Base-by-base conservation (phyloP, 1,140 invertebrate genomes). In the Leptonema lineaticorne region DNA sequence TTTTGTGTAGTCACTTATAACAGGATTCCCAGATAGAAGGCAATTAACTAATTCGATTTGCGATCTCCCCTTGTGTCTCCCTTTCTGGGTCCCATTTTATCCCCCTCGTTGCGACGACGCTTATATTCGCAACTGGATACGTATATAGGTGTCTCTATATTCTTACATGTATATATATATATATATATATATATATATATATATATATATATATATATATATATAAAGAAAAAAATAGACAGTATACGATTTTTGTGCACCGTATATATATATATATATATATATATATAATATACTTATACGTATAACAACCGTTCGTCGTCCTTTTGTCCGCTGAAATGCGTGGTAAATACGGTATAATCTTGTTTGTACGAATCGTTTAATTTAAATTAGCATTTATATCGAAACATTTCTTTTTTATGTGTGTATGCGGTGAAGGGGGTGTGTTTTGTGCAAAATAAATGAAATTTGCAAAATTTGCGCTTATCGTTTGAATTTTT, bases 11-110 rank as follows among this genome's bases (percentile, higher is more conserved):
- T 66, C 58, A 68, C 67, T 68, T 68, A 68, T 68, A 68, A 68
- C 67, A 63, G 67, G 67, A 68, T 68, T 63, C 57, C 57, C 50
- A 68, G 67, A 68, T 67, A 60, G 69, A 67, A 68, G 65, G 65
- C 69, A 71, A 71, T 71, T 71, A 71, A 62, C 69, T 71, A 71
- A 71, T 71, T 71, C 67, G 69, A 71, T 71, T 71, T 71, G 60
- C 41, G 62, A 64, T 64, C 50, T 56, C 63, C 69, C 69, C 69
- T 45, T 50, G 56, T 63, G 22, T 37, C 56, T 56, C 68, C 59
- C 59, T 27, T 62, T 33, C 59, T 62, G 59, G n/a, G 59, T 33
- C 59, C 59, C 24, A 45, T 62, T 45, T 33, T 62, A 53, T 53
- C 50, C 59, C 59, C 56, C 59, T 62, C 24, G 22, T 37, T 24